Base-by-base conservation (phyloP, 2,888 invertebrate species). In the Hyposoter didymator region DNA sequence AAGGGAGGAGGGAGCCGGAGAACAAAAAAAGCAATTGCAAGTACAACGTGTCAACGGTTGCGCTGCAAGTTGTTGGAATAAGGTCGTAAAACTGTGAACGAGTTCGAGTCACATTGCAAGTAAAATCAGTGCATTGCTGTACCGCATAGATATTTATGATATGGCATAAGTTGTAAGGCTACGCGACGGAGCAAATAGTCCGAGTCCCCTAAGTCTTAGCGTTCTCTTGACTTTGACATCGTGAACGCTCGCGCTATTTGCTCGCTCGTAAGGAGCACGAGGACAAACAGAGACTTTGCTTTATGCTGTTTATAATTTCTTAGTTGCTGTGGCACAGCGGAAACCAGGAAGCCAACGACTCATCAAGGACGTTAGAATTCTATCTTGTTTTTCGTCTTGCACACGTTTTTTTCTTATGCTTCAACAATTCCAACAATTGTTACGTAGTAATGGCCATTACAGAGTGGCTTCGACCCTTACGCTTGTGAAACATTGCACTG, bases 171-270 rank as follows among this genome's bases (percentile, higher is more conserved):
- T 78, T 43, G 43, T 52, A 69, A 83, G 55, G 67, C 49, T 70
- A 19, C 69, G 64, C 19, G 43, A 69, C 59, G 14, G 43, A 64
- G 74, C 78, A 49, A 74, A 69, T 69, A 52, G 67, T 79, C 70
- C 7, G 45, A 35, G 75, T 39, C 12, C 47, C 78, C 32, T 52
- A 69, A n/a, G 84, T 75, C 73, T 62, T 67, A 45, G 82, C 88
- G 88, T 89, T 92, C 90, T 92, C 91, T 92, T 91, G 92, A 92
- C 92, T 92, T 92, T 92, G 92, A 92, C 92, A 91, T 80, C 87
- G 85, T 84, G 81, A 73, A 82, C 78, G 22, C 70, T 75, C 55
- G 85, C 78, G 81, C 81, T 89, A 87, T 90, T 88, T n/a, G 59
- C 75, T 45, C 35, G 74, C 74, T 87, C 88, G 90, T 90, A 91